These are phyloP conservation scores for Tursiops truncatus DNA, from an alignment of 2,113 vertebrate species.

Conservation along the genomic window DNA sequence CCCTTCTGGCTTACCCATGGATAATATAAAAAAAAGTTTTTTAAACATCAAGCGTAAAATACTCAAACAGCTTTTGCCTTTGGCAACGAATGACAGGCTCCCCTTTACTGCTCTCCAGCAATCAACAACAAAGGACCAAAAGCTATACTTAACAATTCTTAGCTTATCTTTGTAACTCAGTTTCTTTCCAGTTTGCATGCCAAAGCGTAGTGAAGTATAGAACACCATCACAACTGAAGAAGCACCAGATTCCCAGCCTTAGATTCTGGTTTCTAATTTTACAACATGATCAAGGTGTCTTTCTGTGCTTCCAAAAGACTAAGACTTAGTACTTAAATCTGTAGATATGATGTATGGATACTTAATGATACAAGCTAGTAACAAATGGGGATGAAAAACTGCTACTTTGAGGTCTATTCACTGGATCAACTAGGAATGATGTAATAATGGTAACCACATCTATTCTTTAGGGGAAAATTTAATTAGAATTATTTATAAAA, in stretches of 20 bases:
- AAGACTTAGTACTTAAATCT: background rate
- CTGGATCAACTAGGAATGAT: background rate
- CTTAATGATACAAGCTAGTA: background rate
- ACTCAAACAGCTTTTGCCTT: background rate
- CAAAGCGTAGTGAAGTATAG: background rate
- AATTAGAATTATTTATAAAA: background rate
- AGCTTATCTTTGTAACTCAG: background rate
- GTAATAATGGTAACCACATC: background rate
- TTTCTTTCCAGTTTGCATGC: background rate
- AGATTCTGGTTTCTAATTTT: background rate
- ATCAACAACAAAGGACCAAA: background rate
- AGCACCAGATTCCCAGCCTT: background rate
- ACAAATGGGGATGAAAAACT: background rate
- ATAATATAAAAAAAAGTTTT: background rate
- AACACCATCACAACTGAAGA: background rate
- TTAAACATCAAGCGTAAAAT: background rate
- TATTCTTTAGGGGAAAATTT: background rate
- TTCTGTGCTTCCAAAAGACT: background rate
- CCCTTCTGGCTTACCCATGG: background rate
- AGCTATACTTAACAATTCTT: background rate
- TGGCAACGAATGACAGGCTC: background rate
- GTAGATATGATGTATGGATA: background rate
- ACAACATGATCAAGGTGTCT: background rate
- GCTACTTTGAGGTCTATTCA: background rate
- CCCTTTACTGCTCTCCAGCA: background rate